A percentile compares a stretch with the other conserved stretches of the same genome.
Evolutionary conservation across 2,113 vertebrate genomes (phyloP).

Genomic region (Tauraco erythrolophus): DNA sequence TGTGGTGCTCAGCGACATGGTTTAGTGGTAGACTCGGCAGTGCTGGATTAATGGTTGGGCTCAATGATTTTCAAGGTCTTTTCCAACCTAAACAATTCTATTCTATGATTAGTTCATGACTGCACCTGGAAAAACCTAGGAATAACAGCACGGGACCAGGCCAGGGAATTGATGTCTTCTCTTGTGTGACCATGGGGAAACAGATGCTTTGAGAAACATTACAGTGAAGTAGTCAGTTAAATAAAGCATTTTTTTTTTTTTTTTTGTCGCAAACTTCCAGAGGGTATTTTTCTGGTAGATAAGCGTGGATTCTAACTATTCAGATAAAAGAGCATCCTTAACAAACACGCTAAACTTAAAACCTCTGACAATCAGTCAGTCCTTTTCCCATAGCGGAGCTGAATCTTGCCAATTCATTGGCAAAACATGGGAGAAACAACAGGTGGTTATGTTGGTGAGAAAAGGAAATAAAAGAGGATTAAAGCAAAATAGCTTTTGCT

Average conservation of each 20-base stretch:
- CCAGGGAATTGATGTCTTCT: background rate
- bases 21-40: too few species aligned
- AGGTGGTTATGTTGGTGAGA: background rate
- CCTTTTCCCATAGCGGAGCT: background rate
- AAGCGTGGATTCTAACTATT: background rate
- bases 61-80: too few species aligned
- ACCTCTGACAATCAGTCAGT: background rate
- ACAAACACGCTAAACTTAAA: background rate
- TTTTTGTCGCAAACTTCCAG: background rate
- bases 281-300: background rate
- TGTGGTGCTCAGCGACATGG: too few species aligned
- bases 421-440: background rate
- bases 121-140: background rate
- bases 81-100: too few species aligned
- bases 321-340: background rate
- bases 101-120: background rate
- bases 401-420: background rate
- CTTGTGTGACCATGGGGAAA: background rate
- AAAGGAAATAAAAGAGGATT: background rate
- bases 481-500: background rate
- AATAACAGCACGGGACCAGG: background rate
- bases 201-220: background rate
- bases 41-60: too few species aligned
- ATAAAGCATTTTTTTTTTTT: background rate
- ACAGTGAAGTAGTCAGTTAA: background rate